phyloP scores from a whole-genome alignment of 2,113 vertebrate genomes.

The Dicerorhinus sumatrensis region DNA sequence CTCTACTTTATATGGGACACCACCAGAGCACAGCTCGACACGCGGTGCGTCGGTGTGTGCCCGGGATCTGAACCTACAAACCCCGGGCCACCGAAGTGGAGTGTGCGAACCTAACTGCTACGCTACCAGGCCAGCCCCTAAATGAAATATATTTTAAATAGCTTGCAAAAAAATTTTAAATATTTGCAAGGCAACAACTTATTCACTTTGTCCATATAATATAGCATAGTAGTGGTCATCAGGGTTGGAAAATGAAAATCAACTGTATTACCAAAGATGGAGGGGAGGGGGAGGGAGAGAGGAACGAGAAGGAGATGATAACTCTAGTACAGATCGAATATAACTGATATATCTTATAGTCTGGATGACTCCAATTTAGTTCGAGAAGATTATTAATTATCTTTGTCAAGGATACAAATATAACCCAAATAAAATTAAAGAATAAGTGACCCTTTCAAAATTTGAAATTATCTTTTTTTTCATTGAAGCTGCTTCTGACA shows the following conservation, averaged over 20 bases:
- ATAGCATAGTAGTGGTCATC: neutral
- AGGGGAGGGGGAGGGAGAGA: neutral
- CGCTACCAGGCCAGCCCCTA: too few relatives aligned
- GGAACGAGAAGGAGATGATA: neutral
- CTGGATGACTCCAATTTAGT: neutral
- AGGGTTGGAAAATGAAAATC: neutral
- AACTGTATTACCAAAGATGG: neutral
- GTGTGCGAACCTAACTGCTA: too few relatives aligned
- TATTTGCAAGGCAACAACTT: neutral
- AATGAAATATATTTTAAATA: neutral
- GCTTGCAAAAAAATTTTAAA: neutral
- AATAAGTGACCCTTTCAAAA: slow-evolving; percentile 2
- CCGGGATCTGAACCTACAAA: too few relatives aligned
- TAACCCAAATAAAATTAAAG: slow-evolving; percentile 9
- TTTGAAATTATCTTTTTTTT: slow-evolving; percentile 57
- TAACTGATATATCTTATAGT: neutral
- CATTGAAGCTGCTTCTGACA: neutral
- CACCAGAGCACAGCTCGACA: too few relatives aligned
- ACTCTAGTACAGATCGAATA: neutral
- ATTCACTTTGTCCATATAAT: neutral
- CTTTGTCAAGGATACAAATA: neutral
- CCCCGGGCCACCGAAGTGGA: too few relatives aligned
- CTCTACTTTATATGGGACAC: too few relatives aligned
- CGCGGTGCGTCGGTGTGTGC: too few relatives aligned
- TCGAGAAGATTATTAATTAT: neutral